Percentiles rank a stretch among this genome's conserved stretches.
These are phyloP conservation scores for Leptopilina myrica DNA, from an alignment of 2,888 invertebrate genomes.

Conservation along the genomic window DNA sequence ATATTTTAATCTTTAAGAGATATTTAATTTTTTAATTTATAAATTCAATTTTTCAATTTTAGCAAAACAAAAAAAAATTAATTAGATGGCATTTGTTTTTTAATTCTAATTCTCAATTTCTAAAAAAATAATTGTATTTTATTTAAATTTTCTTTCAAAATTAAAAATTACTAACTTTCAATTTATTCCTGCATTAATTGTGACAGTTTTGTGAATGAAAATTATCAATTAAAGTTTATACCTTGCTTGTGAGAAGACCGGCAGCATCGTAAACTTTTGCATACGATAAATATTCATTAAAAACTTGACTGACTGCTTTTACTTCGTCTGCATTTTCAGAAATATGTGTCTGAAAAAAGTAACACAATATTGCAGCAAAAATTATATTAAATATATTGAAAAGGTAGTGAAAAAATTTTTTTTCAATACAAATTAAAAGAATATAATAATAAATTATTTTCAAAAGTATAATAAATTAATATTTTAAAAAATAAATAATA, in stretches of 20 bases:
- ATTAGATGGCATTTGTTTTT: too few relatives aligned
- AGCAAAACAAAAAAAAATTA: too few relatives aligned
- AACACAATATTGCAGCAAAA: too few relatives aligned
- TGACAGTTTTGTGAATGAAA: neutral
- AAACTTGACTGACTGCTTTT: conserved; percentile 80
- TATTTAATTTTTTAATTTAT: too few relatives aligned
- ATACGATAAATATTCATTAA: conserved; percentile 81
- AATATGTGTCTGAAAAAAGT: conserved; percentile 84
- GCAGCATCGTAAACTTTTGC: conserved; percentile 87
- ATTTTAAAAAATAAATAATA: too few relatives aligned
- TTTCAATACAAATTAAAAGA: conserved; percentile 24
- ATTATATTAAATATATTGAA: too few relatives aligned
- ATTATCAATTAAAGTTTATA: conserved; percentile 66
- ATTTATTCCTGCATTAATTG: conserved; percentile 33
- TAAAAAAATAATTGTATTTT: too few relatives aligned
- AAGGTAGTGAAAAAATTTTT: neutral
- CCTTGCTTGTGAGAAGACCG: conserved; percentile 86
- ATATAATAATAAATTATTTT: neutral
- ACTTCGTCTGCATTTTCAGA: conserved; percentile 89
- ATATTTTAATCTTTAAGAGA: too few relatives aligned
- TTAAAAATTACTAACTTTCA: neutral
- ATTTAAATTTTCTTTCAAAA: too few relatives aligned
- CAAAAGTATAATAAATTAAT: neutral
- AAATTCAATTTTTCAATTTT: too few relatives aligned
- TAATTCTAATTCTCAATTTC: too few relatives aligned